Evolutionary conservation across 2,797 vertebrate genomes (phyloP).

Genomic region (Lepidocolaptes lacrymiger): DNA sequence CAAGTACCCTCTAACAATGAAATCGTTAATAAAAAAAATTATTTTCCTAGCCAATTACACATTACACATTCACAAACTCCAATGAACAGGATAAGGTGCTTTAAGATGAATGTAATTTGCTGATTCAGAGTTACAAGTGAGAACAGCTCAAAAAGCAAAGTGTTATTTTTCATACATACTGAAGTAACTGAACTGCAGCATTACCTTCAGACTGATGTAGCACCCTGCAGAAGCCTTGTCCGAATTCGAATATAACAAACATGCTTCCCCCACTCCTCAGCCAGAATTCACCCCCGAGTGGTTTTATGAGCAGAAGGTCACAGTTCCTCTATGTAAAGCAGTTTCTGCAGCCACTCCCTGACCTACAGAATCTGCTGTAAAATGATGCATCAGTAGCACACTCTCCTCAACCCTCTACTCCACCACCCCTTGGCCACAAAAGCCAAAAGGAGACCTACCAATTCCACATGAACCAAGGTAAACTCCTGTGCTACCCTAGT

Average conservation of each 20-base stretch:
- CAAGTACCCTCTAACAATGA: not conserved
- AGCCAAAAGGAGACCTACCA: not conserved
- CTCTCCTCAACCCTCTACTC: too few species aligned
- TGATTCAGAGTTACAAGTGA: not conserved
- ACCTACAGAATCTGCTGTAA: not conserved
- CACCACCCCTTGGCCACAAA: not conserved
- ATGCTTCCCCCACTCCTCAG: fast-evolving
- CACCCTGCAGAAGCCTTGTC: not conserved
- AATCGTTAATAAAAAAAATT: not conserved
- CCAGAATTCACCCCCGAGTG: not conserved
- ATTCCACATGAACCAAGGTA: not conserved
- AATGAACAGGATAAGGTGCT: fast-evolving
- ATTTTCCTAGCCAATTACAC: not conserved
- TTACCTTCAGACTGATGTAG: not conserved
- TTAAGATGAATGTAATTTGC: not conserved
- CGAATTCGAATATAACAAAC: not conserved
- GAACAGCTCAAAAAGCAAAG: not conserved
- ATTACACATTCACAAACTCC: not conserved
- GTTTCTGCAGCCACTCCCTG: not conserved
- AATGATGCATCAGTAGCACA: not conserved
- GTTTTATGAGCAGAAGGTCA: not conserved
- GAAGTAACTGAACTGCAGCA: not conserved
- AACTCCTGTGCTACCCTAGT: not conserved
- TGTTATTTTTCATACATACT: not conserved
- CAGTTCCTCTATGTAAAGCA: fast-evolving